phyloP scores from a whole-genome alignment of 1,140 invertebrate species.

The Steinernema khuongi region DNA sequence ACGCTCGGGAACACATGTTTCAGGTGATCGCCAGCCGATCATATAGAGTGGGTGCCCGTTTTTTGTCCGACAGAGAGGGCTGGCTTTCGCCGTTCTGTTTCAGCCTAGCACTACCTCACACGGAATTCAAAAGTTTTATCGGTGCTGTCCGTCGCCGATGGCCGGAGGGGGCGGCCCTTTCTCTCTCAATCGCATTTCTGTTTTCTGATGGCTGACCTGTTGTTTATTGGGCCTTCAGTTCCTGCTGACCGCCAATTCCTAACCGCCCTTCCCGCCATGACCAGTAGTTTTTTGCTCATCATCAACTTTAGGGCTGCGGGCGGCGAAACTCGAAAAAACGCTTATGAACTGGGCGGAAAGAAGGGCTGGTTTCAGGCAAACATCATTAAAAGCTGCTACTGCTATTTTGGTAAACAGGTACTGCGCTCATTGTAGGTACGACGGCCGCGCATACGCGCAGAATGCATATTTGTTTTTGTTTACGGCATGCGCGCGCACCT shows the following conservation, averaged over 20 bases:
- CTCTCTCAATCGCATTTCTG: slow-evolving; percentile 11
- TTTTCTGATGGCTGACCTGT: slow-evolving; percentile 6
- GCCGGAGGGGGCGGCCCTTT: background rate
- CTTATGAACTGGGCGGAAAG: background rate
- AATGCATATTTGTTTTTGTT: slow-evolving; percentile 17
- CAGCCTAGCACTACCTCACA: slow-evolving; percentile 14
- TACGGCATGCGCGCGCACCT: slow-evolving; percentile 14
- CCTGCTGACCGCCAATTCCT: background rate
- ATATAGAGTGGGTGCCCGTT: background rate
- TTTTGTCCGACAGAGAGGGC: background rate
- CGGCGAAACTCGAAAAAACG: background rate
- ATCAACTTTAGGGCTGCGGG: background rate
- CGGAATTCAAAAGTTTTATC: slow-evolving; percentile 14
- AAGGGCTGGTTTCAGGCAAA: slow-evolving; percentile 13
- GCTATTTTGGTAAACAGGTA: slow-evolving; percentile 17
- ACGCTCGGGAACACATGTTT: background rate
- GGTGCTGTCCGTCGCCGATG: background rate
- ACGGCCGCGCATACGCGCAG: slow-evolving; percentile 5
- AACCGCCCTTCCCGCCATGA: background rate
- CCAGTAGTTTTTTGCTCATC: background rate
- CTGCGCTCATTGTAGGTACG: background rate
- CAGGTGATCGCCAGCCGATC: background rate
- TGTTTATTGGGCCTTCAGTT: background rate
- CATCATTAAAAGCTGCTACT: slow-evolving; percentile 9
- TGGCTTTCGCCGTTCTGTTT: background rate